Base-by-base conservation (phyloP, 2,113 vertebrate genomes). In the Arothron firmamentum region DNA sequence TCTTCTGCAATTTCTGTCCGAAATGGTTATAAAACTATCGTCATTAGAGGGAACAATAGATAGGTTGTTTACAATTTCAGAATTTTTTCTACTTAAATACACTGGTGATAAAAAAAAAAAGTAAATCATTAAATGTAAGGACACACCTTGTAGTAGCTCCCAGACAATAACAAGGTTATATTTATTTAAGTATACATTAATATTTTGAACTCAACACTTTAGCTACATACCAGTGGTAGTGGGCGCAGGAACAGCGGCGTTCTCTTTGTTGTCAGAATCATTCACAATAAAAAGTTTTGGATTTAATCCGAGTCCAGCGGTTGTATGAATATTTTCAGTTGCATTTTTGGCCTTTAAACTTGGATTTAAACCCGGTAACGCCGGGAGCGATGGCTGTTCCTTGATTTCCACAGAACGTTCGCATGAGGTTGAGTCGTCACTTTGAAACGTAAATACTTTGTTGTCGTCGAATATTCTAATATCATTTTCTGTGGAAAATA, bases 251-350 rank as follows among this genome's bases (percentile, higher is more conserved):
- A 55, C 9, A 11, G 31, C 38, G 55, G 42, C 10, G 59, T 82
- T 85, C 54, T 83, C 80, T 10, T 80, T 79, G 10, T 82, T 57
- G 8, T 77, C 67, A 1, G 3, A 6, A 17, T 16, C 45, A 18
- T 56, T 54, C 12, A 31, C 47, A 3, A 9, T 49, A 18, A 49
- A 17, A 11, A 4, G 17, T 17, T 54, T 47, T 6, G 58, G n/a
- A 28, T 28, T 15, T 0, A 11, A 6, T 6, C 6, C n/a, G 17
- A 28, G 16, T 21, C 65, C 63, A 13, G 6, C 3, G 0, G 57
- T 46, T 0, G 6, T 15, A 2, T 52, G 64, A 51, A 15, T 51
- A 2, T 8, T 4, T 2, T 47, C 62, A 0, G 1, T 0, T 4
- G 8, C 41, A 25, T 25, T 55, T 31, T 45, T 52, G 34, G 4